Percentiles rank a stretch among this genome's conserved stretches.
Evolutionary conservation across 2,113 vertebrate species (phyloP).

Genomic region (Charina bottae): DNA sequence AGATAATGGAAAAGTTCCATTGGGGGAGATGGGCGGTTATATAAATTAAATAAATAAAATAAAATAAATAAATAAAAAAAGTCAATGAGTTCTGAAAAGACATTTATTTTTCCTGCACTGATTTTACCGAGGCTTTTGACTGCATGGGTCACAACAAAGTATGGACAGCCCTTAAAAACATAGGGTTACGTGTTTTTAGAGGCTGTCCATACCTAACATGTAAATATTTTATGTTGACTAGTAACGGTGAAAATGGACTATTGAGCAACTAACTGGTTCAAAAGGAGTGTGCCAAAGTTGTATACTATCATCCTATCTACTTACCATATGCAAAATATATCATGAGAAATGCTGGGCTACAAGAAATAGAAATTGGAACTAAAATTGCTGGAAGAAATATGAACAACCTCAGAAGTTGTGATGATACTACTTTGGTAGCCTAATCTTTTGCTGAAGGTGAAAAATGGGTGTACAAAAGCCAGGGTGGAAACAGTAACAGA

Average conservation of each 20-base stretch:
- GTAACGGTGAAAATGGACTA: background rate
- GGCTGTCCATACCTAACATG: background rate
- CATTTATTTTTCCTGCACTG: background rate
- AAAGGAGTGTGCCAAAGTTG: background rate
- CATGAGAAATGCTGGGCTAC: background rate
- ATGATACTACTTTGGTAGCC: background rate
- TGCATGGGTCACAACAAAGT: background rate
- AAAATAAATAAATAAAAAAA: too few relatives aligned
- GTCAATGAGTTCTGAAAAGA: background rate
- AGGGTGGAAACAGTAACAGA: background rate
- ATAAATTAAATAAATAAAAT: too few relatives aligned
- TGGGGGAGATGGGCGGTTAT: too few relatives aligned
- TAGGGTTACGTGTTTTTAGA: background rate
- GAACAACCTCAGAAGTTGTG: background rate
- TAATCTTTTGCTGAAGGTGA: background rate
- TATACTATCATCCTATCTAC: background rate
- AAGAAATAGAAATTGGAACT: background rate
- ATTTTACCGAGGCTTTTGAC: background rate
- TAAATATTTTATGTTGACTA: background rate
- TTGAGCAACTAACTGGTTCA: background rate
- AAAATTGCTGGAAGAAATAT: background rate
- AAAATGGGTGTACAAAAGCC: background rate
- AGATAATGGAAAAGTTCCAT: background rate
- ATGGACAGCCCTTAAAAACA: background rate
- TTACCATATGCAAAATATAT: background rate